These are phyloP conservation scores for Drosophila burlai DNA, from an alignment of 1,140 invertebrate genomes.

Conservation along the genomic window DNA sequence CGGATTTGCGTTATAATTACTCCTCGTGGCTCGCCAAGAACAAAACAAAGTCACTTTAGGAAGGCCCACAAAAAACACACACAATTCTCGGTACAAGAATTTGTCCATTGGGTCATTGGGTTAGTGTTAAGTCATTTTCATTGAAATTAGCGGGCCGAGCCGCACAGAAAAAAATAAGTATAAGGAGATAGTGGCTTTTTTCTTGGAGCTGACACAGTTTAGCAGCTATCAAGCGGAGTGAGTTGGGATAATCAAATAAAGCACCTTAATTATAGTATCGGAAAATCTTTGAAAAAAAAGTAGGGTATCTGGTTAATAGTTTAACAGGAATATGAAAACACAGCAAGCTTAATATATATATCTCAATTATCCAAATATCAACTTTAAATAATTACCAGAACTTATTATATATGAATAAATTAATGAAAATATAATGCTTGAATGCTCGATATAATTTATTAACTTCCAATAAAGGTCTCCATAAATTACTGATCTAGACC, in stretches of 20 bases:
- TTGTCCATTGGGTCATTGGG: slow-evolving; percentile 82
- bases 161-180: slow-evolving; percentile 1
- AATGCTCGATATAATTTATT: not conserved
- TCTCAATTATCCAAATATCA: not conserved
- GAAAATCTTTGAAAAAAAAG: not conserved
- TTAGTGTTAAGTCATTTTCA: slow-evolving; percentile 83
- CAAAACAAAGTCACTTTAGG: slow-evolving; percentile 56
- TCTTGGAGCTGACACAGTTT: slow-evolving; percentile 44
- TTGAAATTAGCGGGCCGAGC: slow-evolving; percentile 61
- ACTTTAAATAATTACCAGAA: not conserved
- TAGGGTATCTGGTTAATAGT: not conserved
- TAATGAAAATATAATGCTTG: not conserved
- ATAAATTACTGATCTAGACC: not conserved
- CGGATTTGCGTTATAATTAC: slow-evolving; percentile 84
- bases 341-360: not conserved
- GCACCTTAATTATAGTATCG: not conserved
- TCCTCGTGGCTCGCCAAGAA: slow-evolving; percentile 55
- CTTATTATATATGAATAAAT: not conserved
- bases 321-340: not conserved
- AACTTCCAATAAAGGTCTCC: not conserved
- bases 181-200: slow-evolving; percentile 26
- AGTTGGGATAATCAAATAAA: slow-evolving; percentile 18
- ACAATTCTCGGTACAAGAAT: slow-evolving; percentile 73
- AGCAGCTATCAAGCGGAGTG: slow-evolving; percentile 13
- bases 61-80: slow-evolving; percentile 40